Base-by-base conservation (phyloP, 2,888 invertebrate genomes). In the Notocelia uddmanniana region DNA sequence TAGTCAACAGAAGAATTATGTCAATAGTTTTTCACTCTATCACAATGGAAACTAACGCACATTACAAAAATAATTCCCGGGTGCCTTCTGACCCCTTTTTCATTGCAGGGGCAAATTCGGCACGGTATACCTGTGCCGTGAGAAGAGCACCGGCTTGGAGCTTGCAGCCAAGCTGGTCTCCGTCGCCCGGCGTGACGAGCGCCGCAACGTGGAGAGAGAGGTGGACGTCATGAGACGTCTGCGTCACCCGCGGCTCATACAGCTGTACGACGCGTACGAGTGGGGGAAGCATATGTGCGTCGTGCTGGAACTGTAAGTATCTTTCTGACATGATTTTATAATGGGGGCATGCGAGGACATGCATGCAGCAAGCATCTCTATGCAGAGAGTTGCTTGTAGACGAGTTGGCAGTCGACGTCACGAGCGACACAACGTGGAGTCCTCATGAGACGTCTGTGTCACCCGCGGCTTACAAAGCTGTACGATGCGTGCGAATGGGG, bases 261-360 rank as follows among this genome's bases (percentile, higher is more conserved):
- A 99, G 89, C 95, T 99, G 57, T 99, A 99, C 89, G 99, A 99
- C 84, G 98, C 99, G 13, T 99, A 98, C 89, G 99, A 99, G 90
- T 97, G 96, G 92, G 96, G 97, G 80, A 97, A 97, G 91, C 97
- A 97, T 85, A 98, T 99, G 96, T 98, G 98, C 92, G 98, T 99
- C 81, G 97, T 99, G 77, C 95, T 99, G 76, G 99, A 99, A 95
- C 95, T 99, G 99, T 99, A 94, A 97, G 98, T 96, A 85, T 54
- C 48, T 5, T 31, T 31, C 31, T 6, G 5, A 5, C 31, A 31
- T 31, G 31, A 8, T 31, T 31, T 31, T 5, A 8, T 31, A 31
- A 31, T 31, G 3, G 31, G 31, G 31, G 8, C 0, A 5, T 8
- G 31, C 31, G 5, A 31, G 31, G 3, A 31, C 8, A 31, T 6